Percentiles rank a stretch among this genome's conserved stretches.
Conservation (phyloP, 2,888 invertebrate species). For the Amiota mariae region DNA sequence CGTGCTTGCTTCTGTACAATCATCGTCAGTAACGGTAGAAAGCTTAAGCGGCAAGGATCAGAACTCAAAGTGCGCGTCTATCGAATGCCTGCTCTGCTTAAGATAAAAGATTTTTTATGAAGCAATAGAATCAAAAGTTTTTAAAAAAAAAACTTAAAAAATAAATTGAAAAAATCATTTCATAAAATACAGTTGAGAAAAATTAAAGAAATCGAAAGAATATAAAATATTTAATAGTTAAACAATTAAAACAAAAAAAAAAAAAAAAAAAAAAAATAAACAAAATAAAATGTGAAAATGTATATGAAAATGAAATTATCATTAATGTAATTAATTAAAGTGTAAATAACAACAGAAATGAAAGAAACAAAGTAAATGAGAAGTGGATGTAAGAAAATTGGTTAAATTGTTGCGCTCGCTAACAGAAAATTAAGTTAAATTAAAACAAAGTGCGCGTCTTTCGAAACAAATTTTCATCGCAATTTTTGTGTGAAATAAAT, state of each 20-base stretch:
- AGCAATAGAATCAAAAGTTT: background rate
- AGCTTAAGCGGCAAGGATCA: slow-evolving; percentile 63
- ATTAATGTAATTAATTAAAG: slow-evolving; percentile 5
- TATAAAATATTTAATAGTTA: background rate
- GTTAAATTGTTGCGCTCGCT: background rate
- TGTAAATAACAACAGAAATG: slow-evolving; percentile 20
- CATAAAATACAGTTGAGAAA: slow-evolving; percentile 31
- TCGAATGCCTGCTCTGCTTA: background rate
- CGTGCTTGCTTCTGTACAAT: background rate
- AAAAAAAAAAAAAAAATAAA: slow-evolving; percentile 46
- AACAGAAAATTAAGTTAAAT: background rate
- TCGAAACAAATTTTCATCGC: background rate
- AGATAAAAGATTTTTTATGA: background rate
- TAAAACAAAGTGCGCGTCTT: background rate
- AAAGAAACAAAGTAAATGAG: background rate
- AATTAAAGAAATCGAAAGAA: slow-evolving; percentile 44
- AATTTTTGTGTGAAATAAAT: background rate
- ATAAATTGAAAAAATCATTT: slow-evolving; percentile 12
- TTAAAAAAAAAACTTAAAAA: slow-evolving; percentile 21
- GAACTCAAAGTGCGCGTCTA: slow-evolving; percentile 28
- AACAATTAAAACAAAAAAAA: background rate
- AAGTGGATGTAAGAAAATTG: background rate
- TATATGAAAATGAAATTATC: slow-evolving; percentile 1
- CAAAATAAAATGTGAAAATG: background rate
- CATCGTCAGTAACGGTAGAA: slow-evolving; percentile 56